phyloP scores from a whole-genome alignment of 2,888 invertebrate species.

The Agonopterix heracliana region DNA sequence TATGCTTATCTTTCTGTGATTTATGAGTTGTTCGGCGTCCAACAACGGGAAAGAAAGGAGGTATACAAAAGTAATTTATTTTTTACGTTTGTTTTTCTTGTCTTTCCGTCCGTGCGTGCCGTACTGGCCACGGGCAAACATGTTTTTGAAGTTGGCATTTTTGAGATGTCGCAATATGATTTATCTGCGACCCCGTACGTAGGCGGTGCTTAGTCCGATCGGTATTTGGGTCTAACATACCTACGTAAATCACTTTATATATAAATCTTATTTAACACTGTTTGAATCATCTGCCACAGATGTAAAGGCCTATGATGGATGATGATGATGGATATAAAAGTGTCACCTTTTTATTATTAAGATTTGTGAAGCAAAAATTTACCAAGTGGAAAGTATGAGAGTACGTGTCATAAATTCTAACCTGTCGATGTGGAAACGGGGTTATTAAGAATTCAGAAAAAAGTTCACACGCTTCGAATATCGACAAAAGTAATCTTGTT shows the following conservation, averaged over 20 bases:
- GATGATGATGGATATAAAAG: too few relatives aligned
- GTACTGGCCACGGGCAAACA: constrained; percentile 67
- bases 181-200: constrained; percentile 60
- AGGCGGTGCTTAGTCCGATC: constrained; percentile 72
- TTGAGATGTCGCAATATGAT: constrained; percentile 75
- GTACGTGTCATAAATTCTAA: constrained; percentile 26
- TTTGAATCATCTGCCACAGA: too few relatives aligned
- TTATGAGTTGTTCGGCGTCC: constrained; percentile 73
- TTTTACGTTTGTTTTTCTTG: constrained; percentile 75
- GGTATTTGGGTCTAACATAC: constrained; percentile 63
- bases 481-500: constrained; percentile 52
- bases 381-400: constrained; percentile 2
- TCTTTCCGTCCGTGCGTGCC: constrained; percentile 63
- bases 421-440: constrained; percentile 25
- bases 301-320: too few relatives aligned
- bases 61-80: constrained; percentile 76
- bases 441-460: constrained; percentile 42
- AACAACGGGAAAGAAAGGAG: constrained; percentile 74
- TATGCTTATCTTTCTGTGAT: constrained; percentile 76
- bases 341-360: constrained; percentile 51
- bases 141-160: constrained; percentile 75
- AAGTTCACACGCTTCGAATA: constrained; percentile 56
- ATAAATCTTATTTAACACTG: constrained; percentile 50
- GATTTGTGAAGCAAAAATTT: constrained; percentile 20
- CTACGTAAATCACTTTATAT: constrained; percentile 53